Evolutionary conservation across 2,113 vertebrate genomes (phyloP), one percentile per base, ranked within the genome.

Genomic region (Okapia johnstoni): DNA sequence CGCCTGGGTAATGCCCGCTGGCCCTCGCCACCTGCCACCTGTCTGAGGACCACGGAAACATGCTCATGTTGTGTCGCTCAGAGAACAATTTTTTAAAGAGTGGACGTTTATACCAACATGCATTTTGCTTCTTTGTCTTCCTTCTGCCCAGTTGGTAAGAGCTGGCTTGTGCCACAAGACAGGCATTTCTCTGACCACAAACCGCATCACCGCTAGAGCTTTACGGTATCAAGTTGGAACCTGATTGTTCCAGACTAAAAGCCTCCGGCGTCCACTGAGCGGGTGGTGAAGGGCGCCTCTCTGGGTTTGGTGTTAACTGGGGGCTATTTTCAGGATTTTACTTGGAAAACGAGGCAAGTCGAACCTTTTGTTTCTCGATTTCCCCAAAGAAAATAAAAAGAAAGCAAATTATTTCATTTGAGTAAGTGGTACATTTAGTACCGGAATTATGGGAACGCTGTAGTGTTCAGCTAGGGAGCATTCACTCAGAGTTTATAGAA

Each of bases 381-480:
- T 77, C 21, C 13, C 55, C 26, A 16, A 21, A 83, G 87, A 87
- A 90, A 83, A 83, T 85, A 83, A 57, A 48, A 10, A 63, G 77
- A 46, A 63, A 80, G 60, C 21, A 30, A 77, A 33, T 50, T 19
- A 13, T 87, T 54, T 4, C 15, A n/a, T 66, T 55, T 76, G 94
- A 57, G 84, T 52, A 43, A 19, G 33, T 25, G 17, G n/a, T 43
- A 30, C n/a, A 16, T 54, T 50, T 52, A 16, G 36, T 7, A 14
- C 33, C 36, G 33, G 52, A 36, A 14, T 80, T 50, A 28, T 1
- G 7, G 80, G 60, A 43, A 10, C 4, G 5, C 54, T 63, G 40
- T 30, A 9, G 40, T 5, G 36, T 17, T 46, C 10, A 7, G 2
- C 21, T 12, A 12, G n/a, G 0, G 1, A n/a, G 17, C 1, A 2